A percentile compares a stretch with the other conserved stretches of the same genome.
These are phyloP conservation scores for Anolis carolinensis DNA, from an alignment of 2,113 vertebrate species.

Conservation along the genomic window DNA sequence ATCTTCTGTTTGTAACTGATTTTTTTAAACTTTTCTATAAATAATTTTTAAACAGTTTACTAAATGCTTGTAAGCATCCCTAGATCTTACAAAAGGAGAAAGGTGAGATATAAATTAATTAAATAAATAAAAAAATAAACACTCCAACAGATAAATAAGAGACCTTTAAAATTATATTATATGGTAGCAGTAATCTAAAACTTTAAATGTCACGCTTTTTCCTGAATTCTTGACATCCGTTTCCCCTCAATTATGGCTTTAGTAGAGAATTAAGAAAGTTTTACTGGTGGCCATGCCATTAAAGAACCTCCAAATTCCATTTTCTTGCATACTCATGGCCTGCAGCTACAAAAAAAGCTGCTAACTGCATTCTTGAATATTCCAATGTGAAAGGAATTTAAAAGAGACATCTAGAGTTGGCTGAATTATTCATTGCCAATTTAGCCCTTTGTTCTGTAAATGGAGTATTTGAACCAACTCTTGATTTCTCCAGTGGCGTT, in stretches of 20 bases:
- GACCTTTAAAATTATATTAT: conserved; percentile 20
- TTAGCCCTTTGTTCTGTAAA: conserved; percentile 46
- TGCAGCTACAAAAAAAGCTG: conserved; percentile 21
- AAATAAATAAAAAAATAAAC: too few species aligned
- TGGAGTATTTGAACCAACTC: conserved; percentile 38
- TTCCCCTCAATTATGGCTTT: neutral
- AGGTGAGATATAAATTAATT: too few species aligned
- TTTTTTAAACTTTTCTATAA: too few species aligned
- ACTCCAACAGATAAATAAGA: too few species aligned
- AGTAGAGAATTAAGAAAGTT: conserved; percentile 9
- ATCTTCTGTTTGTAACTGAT: too few species aligned
- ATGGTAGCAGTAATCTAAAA: neutral
- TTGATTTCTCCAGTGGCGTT: conserved; percentile 37
- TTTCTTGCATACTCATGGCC: conserved; percentile 18
- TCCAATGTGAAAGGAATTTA: conserved; percentile 41
- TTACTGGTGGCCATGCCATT: neutral
- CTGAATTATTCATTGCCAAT: conserved; percentile 32
- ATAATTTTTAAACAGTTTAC: too few species aligned
- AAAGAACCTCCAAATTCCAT: neutral
- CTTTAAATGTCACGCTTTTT: neutral
- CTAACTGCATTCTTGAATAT: conserved; percentile 33
- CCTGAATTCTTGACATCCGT: neutral
- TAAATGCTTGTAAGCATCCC: too few species aligned
- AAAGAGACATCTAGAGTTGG: conserved; percentile 49
- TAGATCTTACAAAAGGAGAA: too few species aligned